Conservation (phyloP, 2,113 vertebrate genomes). For the Dasyprocta punctata region DNA sequence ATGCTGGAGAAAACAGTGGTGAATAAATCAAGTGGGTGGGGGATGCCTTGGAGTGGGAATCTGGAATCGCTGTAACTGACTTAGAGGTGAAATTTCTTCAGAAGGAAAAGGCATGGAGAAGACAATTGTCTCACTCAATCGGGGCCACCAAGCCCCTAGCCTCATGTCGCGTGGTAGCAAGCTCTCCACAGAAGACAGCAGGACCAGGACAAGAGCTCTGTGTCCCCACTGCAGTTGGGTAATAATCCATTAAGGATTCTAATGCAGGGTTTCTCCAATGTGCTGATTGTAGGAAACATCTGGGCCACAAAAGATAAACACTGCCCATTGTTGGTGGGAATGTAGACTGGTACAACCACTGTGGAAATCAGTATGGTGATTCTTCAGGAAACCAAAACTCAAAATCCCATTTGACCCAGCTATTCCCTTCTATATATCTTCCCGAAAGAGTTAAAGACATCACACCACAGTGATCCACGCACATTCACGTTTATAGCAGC, state of each 20-base stretch:
- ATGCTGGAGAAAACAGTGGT: background rate
- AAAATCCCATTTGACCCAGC: background rate
- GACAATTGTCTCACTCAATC: background rate
- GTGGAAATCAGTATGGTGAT: background rate
- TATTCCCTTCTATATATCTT: background rate
- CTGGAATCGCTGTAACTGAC: background rate
- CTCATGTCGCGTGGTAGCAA: background rate
- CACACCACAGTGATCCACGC: background rate
- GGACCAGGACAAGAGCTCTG: background rate
- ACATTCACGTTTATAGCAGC: background rate
- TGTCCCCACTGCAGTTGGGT: background rate
- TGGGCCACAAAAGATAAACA: background rate
- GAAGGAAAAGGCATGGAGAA: background rate
- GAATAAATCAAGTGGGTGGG: background rate
- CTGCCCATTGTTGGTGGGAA: background rate
- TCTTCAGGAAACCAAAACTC: background rate
- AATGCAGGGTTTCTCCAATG: background rate
- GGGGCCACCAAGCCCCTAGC: background rate
- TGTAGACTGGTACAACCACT: background rate
- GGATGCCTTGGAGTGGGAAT: background rate
- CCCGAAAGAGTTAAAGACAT: background rate
- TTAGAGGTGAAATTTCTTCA: background rate
- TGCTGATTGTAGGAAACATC: background rate
- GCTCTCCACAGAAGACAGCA: background rate
- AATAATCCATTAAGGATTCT: background rate